Base-by-base conservation (phyloP, 1,140 invertebrate species). In the Pseudomyrmex concolor region DNA sequence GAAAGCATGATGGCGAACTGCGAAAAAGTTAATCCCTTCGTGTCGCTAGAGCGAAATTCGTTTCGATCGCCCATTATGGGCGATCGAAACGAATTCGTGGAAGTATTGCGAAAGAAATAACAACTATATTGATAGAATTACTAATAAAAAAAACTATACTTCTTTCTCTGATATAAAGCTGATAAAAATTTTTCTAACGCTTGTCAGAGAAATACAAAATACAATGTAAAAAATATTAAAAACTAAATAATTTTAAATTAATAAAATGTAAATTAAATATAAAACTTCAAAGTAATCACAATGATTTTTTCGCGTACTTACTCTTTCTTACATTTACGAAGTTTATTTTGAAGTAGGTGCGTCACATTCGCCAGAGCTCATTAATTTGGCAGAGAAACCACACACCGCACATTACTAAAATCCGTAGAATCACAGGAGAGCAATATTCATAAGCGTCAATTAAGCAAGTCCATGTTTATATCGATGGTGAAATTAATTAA, bases 21-120 rank as follows among this genome's bases (percentile, higher is more conserved):
- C 48, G 48, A 74, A 22, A 59, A 84, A 86, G 74, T 80, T 73
- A 84, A 84, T 78, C 74, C 43, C 57, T 48, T 80, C 50, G 55
- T 84, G 63, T 74, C 83, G 19, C 15, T 22, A 55, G 68, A 78
- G 67, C 55, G 50, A 84, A 45, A n/a, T n/a, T n/a, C n/a, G n/a
- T n/a, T n/a, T n/a, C n/a, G n/a, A n/a, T n/a, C n/a, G n/a, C n/a
- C n/a, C 34, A 13, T 2, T 43, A 12, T 2, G 51, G 34, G 59
- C 45, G 45, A 77, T 77, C 50, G 48, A 77, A 67, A 19, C 4
- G 34, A 34, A 34, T 34, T 34, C 34, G 34, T 7, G 34, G 5
- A 34, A 34, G 5, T 34, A 34, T 34, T 34, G 34, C 5, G 34
- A 34, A 34, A 34, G 7, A 34, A 34, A 34, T 34, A 34, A 34